These are phyloP conservation scores for Malacosoma neustria DNA, from an alignment of 2,888 invertebrate species.

Conservation along the genomic window DNA sequence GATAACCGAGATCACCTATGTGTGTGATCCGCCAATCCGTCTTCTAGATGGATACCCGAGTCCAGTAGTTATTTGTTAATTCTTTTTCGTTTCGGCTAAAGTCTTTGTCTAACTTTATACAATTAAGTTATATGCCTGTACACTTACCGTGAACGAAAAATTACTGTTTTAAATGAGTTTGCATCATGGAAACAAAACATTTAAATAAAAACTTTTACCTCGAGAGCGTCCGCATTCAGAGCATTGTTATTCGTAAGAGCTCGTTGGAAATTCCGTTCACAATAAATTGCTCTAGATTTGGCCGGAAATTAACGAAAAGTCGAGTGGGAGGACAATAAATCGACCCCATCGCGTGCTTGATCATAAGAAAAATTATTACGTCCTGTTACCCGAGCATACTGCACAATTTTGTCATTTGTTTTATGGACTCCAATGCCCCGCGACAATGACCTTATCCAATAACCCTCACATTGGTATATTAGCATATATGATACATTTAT, in stretches of 20 bases:
- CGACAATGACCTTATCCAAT: slow-evolving; percentile 1
- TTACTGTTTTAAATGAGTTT: slow-evolving; percentile 24
- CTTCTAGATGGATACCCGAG: no score
- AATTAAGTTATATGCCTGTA: no score
- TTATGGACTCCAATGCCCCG: slow-evolving; percentile 14
- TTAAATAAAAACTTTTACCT: slow-evolving; percentile 35
- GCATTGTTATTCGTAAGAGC: slow-evolving; percentile 29
- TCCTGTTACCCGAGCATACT: slow-evolving; percentile 35
- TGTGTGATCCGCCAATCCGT: no score
- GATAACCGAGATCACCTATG: no score
- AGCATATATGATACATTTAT: no score
- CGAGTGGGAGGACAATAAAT: slow-evolving; percentile 41
- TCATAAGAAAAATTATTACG: slow-evolving; percentile 46
- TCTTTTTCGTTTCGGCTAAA: no score
- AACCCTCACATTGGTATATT: no score
- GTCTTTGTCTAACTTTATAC: no score
- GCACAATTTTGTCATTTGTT: slow-evolving; percentile 43
- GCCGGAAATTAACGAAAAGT: slow-evolving; percentile 49
- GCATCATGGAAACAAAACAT: slow-evolving; percentile 38
- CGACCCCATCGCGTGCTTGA: slow-evolving; percentile 35
- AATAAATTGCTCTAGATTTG: slow-evolving; percentile 42
- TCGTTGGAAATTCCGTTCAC: slow-evolving; percentile 28
- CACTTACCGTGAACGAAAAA: no score
- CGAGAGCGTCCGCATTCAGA: slow-evolving; percentile 27
- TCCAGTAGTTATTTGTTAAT: no score